Evolutionary conservation across 2,797 vertebrate genomes (phyloP).

Genomic region (Trematomus bernacchii): DNA sequence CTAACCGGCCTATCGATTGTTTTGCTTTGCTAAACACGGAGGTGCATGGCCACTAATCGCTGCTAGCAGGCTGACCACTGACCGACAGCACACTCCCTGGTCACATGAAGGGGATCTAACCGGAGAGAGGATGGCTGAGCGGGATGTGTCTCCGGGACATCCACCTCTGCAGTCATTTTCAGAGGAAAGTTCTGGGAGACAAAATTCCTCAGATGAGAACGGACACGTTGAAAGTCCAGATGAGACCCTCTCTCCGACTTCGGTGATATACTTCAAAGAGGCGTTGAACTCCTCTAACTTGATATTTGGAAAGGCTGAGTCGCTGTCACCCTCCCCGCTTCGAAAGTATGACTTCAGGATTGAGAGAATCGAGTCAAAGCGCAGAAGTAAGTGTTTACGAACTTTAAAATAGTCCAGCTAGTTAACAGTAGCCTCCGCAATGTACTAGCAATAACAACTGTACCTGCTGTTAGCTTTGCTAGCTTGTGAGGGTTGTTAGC

Average conservation of each 20-base stretch:
- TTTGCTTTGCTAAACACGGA: constrained; percentile 21
- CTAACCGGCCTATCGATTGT: neutral
- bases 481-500: constrained; percentile 15
- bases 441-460: rapidly evolving
- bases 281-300: constrained; percentile 81
- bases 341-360: constrained; percentile 82
- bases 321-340: constrained; percentile 61
- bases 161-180: constrained; percentile 33
- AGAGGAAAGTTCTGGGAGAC: constrained; percentile 62
- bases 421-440: rapidly evolving
- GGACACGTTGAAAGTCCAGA: constrained; percentile 80
- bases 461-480: neutral
- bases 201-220: constrained; percentile 69
- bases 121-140: constrained; percentile 73
- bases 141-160: constrained; percentile 30
- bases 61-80: constrained; percentile 18
- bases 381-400: constrained; percentile 77
- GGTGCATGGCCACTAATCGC: constrained; percentile 24
- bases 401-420: neutral
- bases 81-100: constrained; percentile 13
- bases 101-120: constrained; percentile 66
- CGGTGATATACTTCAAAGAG: constrained; percentile 88
- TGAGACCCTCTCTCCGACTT: constrained; percentile 84
- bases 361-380: constrained; percentile 77
- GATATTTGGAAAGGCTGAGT: constrained; percentile 62